Evolutionary conservation across 2,888 invertebrate genomes (phyloP), one percentile per base, ranked within the genome.

Genomic region (Pristionchus japonicus): DNA sequence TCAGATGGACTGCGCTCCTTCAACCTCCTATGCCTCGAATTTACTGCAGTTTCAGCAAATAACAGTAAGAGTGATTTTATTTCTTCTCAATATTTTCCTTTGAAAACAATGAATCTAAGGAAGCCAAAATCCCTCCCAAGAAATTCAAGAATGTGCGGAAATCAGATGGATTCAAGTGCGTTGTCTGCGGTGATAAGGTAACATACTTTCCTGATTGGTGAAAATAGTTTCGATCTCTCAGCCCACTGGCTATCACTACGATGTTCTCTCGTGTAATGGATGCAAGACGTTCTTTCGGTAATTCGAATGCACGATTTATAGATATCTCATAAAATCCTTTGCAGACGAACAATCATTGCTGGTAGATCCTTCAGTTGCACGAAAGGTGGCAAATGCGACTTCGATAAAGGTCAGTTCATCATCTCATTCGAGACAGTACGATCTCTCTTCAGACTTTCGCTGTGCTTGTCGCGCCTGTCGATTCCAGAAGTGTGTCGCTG

Each of bases 241-340:
- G 91, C 92, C 92, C 17, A 91, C 92, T 1, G 92, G 92, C 43
- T 92, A 92, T 67, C 92, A 92, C 87, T 92, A 92, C 77, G 91
- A 91, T 77, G 91, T 91, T 15, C 89, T 92, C 47, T 90, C 90
- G 57, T 92, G 92, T 88, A 92, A 92, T 85, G 92, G 92, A 23
- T 92, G 92, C 88, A 92, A 92, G 87, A 92, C 92, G 11, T 92
- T 92, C 87, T 92, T 92, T 74, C 74, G 82, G 82, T 83, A 83
- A 47, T 27, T n/a, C 17, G 3, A 27, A 27, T 7, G 0, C 64
- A 31, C 13, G 11, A 70, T 15, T n/a, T n/a, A n/a, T n/a, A n/a
- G n/a, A n/a, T n/a, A n/a, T n/a, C n/a, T n/a, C n/a, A n/a, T n/a
- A n/a, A 34, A 82, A 27, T 49, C 6, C 20, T 13, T 84, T 57